Conservation (phyloP, 2,113 vertebrate species). For the Podilymbus podiceps region DNA sequence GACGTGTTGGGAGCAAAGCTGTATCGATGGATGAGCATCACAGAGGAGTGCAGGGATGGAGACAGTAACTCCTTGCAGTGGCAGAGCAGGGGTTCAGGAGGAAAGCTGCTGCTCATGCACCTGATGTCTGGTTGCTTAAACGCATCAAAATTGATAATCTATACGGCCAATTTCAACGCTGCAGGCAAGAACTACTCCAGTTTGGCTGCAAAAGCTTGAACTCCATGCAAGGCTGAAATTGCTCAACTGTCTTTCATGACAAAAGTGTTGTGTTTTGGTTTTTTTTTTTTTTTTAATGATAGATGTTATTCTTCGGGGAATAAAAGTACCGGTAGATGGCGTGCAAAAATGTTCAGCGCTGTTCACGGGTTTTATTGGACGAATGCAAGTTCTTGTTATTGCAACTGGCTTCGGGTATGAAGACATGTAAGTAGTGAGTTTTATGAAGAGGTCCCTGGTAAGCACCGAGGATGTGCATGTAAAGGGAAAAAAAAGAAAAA, state of each 20-base stretch:
- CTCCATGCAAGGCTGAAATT: not conserved
- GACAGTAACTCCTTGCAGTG: not conserved
- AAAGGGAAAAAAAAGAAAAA: not conserved
- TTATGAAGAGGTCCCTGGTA: not conserved
- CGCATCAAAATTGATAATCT: not conserved
- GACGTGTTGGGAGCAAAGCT: not conserved
- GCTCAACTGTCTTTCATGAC: not conserved
- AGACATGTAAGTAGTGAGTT: not conserved
- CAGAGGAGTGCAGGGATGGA: not conserved
- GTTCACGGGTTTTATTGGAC: not conserved
- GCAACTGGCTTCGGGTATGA: not conserved
- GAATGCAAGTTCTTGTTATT: not conserved
- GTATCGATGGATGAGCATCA: not conserved
- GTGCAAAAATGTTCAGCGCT: conserved; percentile 1
- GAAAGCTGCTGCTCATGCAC: not conserved
- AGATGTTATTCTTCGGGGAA: not conserved
- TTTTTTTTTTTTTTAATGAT: not conserved
- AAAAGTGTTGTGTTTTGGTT: not conserved
- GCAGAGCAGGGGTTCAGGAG: not conserved
- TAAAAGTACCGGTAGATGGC: conserved; percentile 43
- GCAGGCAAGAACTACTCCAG: not conserved
- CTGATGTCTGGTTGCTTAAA: not conserved
- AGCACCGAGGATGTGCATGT: not conserved
- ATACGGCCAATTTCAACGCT: not conserved
- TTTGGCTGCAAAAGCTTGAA: not conserved